Evolutionary conservation across 2,113 vertebrate species (phyloP).

Genomic region (Loxodonta africana): DNA sequence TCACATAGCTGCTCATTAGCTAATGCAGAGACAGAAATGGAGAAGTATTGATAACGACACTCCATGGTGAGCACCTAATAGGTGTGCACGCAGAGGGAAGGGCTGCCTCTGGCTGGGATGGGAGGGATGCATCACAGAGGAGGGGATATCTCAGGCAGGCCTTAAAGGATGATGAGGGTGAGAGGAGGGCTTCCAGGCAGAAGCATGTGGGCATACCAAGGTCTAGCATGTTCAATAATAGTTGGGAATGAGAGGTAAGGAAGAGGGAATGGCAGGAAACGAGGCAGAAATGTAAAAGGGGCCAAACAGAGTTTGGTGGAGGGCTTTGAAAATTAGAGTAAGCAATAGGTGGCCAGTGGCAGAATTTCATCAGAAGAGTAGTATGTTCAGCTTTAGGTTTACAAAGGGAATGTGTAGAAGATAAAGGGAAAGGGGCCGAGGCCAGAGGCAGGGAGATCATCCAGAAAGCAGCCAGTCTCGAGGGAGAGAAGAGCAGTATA

Average conservation of each 20-base stretch:
- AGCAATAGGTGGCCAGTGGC: neutral
- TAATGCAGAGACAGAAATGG: neutral
- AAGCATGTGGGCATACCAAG: neutral
- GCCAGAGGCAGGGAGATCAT: neutral
- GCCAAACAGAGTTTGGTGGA: neutral
- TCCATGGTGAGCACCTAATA: neutral
- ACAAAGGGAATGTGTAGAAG: neutral
- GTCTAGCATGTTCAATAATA: neutral
- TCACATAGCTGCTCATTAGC: neutral
- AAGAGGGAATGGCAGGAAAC: neutral
- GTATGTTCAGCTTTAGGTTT: neutral
- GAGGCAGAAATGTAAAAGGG: neutral
- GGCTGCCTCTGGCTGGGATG: neutral
- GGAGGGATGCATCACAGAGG: neutral
- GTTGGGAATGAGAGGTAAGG: too few species aligned
- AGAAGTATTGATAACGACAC: rapidly evolving
- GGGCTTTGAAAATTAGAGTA: neutral
- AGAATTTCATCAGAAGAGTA: neutral
- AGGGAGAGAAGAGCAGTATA: neutral
- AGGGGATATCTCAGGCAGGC: neutral
- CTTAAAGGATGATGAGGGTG: neutral
- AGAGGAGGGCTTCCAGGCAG: neutral
- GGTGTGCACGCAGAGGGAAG: neutral
- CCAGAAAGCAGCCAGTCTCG: neutral
- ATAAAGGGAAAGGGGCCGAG: neutral